A percentile compares a stretch with the other conserved stretches of the same genome.
These are phyloP conservation scores for Rambutsinella grinnellia DNA, from an alignment of 2,888 invertebrate species.

Conservation along the genomic window DNA sequence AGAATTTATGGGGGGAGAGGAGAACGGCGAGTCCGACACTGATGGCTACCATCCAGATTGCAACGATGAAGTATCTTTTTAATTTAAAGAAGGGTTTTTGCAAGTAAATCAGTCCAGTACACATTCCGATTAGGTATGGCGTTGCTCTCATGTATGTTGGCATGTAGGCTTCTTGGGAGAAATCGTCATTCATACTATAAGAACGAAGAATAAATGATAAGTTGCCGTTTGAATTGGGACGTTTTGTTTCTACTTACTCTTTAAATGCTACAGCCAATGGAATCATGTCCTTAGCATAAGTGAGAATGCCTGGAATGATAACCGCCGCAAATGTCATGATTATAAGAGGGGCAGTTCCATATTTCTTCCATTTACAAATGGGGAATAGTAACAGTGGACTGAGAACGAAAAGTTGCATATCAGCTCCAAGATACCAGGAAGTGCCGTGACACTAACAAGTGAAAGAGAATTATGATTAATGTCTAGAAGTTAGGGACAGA, in stretches of 20 bases:
- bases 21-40: slow-evolving; percentile 54
- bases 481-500: not conserved
- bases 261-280: slow-evolving; percentile 49
- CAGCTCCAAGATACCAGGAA: slow-evolving; percentile 61
- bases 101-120: slow-evolving; percentile 56
- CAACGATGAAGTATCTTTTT: slow-evolving; percentile 6
- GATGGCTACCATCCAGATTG: slow-evolving; percentile 57
- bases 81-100: slow-evolving; percentile 13
- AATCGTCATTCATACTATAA: slow-evolving; percentile 6
- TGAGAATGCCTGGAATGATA: slow-evolving; percentile 42
- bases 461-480: not conserved
- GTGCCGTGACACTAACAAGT: slow-evolving; percentile 52
- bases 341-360: slow-evolving; percentile 39
- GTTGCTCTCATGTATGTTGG: slow-evolving; percentile 64
- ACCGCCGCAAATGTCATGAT: slow-evolving; percentile 42
- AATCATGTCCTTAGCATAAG: slow-evolving; percentile 45
- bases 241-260: slow-evolving; percentile 31
- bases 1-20: slow-evolving; percentile 52
- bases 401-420: slow-evolving; percentile 59
- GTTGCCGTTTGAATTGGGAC: not conserved
- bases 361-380: slow-evolving; percentile 54
- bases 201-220: not conserved
- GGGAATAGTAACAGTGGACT: slow-evolving; percentile 56
- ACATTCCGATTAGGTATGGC: slow-evolving; percentile 65
- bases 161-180: slow-evolving; percentile 43